A percentile compares a stretch with the other conserved stretches of the same genome.
Evolutionary conservation across 2,113 vertebrate genomes (phyloP).

Genomic region (Tachysurus fulvidraco): DNA sequence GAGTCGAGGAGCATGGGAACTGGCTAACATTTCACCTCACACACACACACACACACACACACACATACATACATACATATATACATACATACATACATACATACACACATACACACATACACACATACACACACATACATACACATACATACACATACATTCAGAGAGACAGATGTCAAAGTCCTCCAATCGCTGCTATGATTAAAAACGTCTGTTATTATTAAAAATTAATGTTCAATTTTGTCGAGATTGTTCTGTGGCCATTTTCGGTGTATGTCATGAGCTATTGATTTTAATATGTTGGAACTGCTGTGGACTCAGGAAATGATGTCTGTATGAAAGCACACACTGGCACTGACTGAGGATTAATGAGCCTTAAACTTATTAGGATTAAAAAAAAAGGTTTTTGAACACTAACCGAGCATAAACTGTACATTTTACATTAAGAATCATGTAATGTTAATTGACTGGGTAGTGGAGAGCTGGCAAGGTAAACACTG

Average conservation of each 20-base stretch:
- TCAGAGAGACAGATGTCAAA: background rate
- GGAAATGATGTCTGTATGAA: slow-evolving; percentile 2
- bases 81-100: background rate
- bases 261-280: slow-evolving; percentile 21
- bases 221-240: slow-evolving; percentile 28
- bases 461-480: background rate
- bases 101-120: background rate
- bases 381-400: background rate
- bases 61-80: too few relatives aligned
- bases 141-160: background rate
- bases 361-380: background rate
- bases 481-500: background rate
- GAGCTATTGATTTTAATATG: slow-evolving; percentile 33
- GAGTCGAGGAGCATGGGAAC: too few relatives aligned
- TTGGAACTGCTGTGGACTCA: background rate
- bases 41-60: too few relatives aligned
- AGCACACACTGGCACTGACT: background rate
- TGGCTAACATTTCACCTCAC: too few relatives aligned
- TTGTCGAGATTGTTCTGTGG: slow-evolving; percentile 19
- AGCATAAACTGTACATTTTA: background rate
- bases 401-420: background rate
- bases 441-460: background rate
- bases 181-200: background rate
- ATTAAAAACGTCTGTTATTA: slow-evolving; percentile 24
- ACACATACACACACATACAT: background rate